Base-by-base conservation (phyloP, 2,797 vertebrate species). In the Pseudochirops corinnae region DNA sequence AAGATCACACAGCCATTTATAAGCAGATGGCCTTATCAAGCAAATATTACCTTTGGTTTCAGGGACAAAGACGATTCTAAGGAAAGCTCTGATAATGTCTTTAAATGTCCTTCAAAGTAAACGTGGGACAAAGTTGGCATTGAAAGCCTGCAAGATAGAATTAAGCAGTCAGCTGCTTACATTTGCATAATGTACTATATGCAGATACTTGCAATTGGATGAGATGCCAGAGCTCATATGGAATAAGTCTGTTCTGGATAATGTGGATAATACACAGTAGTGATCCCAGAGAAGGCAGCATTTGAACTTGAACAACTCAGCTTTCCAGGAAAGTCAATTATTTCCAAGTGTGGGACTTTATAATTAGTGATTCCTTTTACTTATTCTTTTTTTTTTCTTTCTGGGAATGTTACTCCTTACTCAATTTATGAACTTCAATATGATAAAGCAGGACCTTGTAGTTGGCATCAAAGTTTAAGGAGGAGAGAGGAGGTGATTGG, bases 21-120 rank as follows among this genome's bases (percentile, higher is more conserved):
- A 21, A 21, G 18, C 58, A 90, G 93, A 82, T 91, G 39, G 50
- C 60, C 50, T 1, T 28, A 31, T 55, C 53, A 67, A 87, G 28
- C 74, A 55, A 92, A 2, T 60, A 5, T 29, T 74, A 56, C 57
- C 55, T 91, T 74, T 11, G 53, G 18, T 52, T 46, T 91, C 33
- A 60, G 91, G 28, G 92, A 56, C 56, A 58, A 11, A 33, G 46
- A 28, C 94, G 55, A 94, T 90, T 93, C 13, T n/a, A 91, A 95
- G 93, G 90, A 90, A 96, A 96, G 87, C 5, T 56, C 90, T 90
- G 92, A 94, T n/a, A 53, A 56, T 87, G 92, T 56, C 90, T 67
- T 94, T 53, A 14, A 92, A 93, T 52, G 74, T 93, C 92, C 90
- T 55, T 58, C 91, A 28, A 14, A 55, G 39, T 26, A 62, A 93